phyloP scores from a whole-genome alignment of 2,888 invertebrate genomes.

The Phrixothrix hirtus region DNA sequence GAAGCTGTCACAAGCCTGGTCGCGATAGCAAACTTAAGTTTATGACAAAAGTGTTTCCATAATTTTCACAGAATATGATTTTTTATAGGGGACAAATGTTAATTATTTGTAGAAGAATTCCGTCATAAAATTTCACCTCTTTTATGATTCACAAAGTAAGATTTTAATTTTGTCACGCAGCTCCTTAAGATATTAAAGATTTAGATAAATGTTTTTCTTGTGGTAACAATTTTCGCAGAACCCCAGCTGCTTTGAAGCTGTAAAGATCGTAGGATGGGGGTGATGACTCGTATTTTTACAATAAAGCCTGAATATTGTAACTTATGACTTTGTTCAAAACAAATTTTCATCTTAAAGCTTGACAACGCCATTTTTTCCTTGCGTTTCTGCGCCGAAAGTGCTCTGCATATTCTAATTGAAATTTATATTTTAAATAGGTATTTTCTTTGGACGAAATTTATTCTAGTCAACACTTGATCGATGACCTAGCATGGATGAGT shows the following conservation, averaged over 20 bases:
- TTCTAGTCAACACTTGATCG: too few relatives aligned
- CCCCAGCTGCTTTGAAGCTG: conserved; percentile 24
- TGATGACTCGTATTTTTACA: conserved; percentile 32
- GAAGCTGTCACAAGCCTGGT: conserved; percentile 19
- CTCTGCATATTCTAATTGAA: too few relatives aligned
- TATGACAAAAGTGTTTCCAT: conserved; percentile 16
- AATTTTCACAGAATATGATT: too few relatives aligned
- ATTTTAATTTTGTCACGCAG: conserved; percentile 14
- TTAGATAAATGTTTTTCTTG: conserved; percentile 19
- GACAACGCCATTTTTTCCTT: conserved; percentile 41
- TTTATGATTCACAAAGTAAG: too few relatives aligned
- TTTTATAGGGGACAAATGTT: too few relatives aligned
- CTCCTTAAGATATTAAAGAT: conserved; percentile 25
- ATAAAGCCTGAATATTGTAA: conserved; percentile 40
- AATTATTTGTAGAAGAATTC: too few relatives aligned
- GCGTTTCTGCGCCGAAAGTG: too few relatives aligned
- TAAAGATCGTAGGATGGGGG: conserved; percentile 24
- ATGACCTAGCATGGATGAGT: too few relatives aligned
- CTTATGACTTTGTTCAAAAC: conserved; percentile 44
- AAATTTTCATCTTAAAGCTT: conserved; percentile 44
- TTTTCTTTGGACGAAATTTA: too few relatives aligned
- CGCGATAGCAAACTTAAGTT: conserved; percentile 23
- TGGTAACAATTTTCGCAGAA: conserved; percentile 25
- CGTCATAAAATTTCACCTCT: too few relatives aligned
- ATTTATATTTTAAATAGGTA: too few relatives aligned